Conservation (phyloP, 2,797 vertebrate genomes). For the Macrochelys suwanniensis region DNA sequence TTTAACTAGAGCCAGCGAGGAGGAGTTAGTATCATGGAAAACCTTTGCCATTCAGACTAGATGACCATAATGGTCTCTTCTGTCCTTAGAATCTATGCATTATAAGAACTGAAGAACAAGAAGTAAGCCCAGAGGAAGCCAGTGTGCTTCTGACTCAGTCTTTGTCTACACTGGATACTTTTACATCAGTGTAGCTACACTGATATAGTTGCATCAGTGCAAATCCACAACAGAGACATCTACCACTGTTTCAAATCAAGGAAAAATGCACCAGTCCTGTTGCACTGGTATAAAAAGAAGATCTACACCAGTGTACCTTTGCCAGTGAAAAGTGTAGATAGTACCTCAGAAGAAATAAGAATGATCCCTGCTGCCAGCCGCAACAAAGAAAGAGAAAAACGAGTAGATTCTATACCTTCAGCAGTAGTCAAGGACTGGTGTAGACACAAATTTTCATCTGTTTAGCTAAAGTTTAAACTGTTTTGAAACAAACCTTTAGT, state of each 20-base stretch:
- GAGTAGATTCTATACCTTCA: not conserved
- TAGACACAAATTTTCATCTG: not conserved
- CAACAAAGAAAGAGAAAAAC: no score
- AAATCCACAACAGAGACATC: not conserved
- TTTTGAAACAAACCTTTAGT: not conserved
- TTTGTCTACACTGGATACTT: not conserved
- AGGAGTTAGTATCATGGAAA: not conserved
- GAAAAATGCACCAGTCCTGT: not conserved
- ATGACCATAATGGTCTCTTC: not conserved
- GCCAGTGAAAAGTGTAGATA: not conserved
- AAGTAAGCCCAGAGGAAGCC: not conserved
- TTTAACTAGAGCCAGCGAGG: not conserved
- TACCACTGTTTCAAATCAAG: not conserved
- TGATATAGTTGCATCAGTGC: not conserved
- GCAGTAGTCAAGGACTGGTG: not conserved
- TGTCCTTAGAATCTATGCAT: not conserved
- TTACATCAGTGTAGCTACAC: not conserved
- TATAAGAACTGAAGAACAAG: not conserved
- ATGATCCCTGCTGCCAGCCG: not conserved
- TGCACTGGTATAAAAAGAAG: not conserved
- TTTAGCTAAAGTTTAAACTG: not conserved
- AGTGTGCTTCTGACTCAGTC: not conserved
- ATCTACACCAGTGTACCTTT: not conserved
- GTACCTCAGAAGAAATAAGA: not conserved
- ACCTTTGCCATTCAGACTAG: not conserved